Evolutionary conservation across 2,797 vertebrate species (phyloP).

Genomic region (Cossypha niveicapilla): DNA sequence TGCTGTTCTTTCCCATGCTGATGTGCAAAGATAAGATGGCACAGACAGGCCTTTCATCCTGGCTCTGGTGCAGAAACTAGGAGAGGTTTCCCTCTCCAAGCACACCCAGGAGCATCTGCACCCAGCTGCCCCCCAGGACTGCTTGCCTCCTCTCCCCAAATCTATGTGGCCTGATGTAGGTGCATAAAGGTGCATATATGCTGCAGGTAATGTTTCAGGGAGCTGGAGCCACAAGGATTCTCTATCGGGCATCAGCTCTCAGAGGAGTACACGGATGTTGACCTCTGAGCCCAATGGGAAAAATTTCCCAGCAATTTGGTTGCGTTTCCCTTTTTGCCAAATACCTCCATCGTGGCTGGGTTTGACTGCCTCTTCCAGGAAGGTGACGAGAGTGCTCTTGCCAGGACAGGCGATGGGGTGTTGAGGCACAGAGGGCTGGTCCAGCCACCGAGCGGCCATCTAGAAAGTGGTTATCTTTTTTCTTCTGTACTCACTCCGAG

Average conservation of each 20-base stretch:
- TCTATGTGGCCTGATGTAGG: background rate
- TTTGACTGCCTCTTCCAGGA: background rate
- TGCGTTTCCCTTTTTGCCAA: background rate
- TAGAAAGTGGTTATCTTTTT: no score
- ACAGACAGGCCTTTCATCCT: background rate
- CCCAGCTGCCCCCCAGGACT: background rate
- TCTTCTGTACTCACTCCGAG: no score
- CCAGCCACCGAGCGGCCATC: rapidly evolving
- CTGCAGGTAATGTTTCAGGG: background rate
- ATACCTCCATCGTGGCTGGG: background rate
- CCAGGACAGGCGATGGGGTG: rapidly evolving
- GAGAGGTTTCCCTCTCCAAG: background rate
- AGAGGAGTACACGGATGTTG: background rate
- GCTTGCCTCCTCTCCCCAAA: background rate
- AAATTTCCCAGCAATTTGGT: rapidly evolving
- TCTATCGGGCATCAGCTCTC: background rate
- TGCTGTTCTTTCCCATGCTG: background rate
- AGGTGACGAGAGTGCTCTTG: rapidly evolving
- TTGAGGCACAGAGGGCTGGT: rapidly evolving
- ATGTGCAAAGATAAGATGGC: background rate
- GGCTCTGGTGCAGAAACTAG: background rate
- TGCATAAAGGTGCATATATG: background rate
- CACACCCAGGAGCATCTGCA: background rate
- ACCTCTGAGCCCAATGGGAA: background rate
- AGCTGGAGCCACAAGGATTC: background rate